phyloP scores from a whole-genome alignment of 2,113 vertebrate species.

The Electrona antarctica region DNA sequence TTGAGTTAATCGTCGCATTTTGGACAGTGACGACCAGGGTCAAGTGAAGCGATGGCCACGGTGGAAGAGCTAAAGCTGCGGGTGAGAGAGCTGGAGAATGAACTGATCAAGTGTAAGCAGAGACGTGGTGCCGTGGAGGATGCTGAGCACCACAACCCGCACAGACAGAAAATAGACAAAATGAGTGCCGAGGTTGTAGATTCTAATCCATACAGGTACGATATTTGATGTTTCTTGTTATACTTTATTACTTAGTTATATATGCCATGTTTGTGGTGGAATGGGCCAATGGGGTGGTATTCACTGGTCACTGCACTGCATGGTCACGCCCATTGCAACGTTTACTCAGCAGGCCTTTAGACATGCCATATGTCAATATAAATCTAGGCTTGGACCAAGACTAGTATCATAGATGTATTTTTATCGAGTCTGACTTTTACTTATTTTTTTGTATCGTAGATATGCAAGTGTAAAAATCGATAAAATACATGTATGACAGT shows the following conservation, averaged over 20 bases:
- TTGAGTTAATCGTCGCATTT: not conserved
- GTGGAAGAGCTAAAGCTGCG: conserved; percentile 83
- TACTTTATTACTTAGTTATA: not conserved
- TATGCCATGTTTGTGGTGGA: not conserved
- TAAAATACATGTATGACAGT: too few species aligned
- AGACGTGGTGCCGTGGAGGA: conserved; percentile 45
- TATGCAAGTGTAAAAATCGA: too few species aligned
- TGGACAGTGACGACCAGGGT: not conserved
- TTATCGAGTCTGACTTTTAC: too few species aligned
- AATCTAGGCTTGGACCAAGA: too few species aligned
- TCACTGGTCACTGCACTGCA: not conserved
- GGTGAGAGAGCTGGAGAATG: conserved; percentile 86
- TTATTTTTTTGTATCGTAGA: too few species aligned
- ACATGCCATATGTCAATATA: conserved; percentile 16
- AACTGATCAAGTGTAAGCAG: conserved; percentile 83
- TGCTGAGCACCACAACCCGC: conserved; percentile 49
- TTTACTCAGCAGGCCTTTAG: conserved; percentile 1
- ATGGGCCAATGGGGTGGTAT: too few species aligned
- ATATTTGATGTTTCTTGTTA: not conserved
- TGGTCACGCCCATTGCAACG: conserved; percentile 37
- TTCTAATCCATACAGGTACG: conserved; percentile 94
- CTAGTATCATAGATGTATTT: too few species aligned
- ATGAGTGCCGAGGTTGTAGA: conserved; percentile 95
- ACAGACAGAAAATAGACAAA: conserved; percentile 81
- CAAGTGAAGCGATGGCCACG: conserved; percentile 63